Evolutionary conservation across 1,140 invertebrate genomes (phyloP), one percentile per base, ranked within the genome.

Genomic region (Lucilia sericata): DNA sequence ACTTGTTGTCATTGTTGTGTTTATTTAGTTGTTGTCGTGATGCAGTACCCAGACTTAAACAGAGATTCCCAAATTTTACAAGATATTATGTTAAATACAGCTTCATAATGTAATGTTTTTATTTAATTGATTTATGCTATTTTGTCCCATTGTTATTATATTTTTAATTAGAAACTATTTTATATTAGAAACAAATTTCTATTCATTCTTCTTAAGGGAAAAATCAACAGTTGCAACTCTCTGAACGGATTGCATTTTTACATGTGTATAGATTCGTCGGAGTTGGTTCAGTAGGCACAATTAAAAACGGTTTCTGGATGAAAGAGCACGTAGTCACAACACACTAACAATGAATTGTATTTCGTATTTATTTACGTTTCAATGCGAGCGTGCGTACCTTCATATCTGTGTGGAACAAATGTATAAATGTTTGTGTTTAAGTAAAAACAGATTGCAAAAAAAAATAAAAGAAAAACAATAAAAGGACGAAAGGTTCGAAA

Each of bases 261-360:
- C 9, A 25, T 49, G 76, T 80, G 34, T 78, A 14, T 19, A 34
- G 55, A 60, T 60, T 17, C 14, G 55, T 60, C 30, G 10, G 21
- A 42, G 42, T 80, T 80, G 76, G 76, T 80, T 80, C 76, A 80
- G 76, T 80, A 80, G 76, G 76, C 76, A 49, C 76, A 80, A 80
- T 80, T 80, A 80, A 80, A 80, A 80, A 80, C 76, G 76, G 76
- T 80, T 80, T 80, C 76, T 80, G 76, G 76, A 80, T 80, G 76
- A 80, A 80, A 80, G 76, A 49, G 76, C 76, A 80, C 76, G 76
- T 80, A 80, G 76, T 80, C 76, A 80, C 76, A 80, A 49, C 76
- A 80, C 76, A 80, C 76, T 80, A 30, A 49, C 76, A 80, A 80
- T 80, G 76, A 80, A 80, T 80, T 80, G 47, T n/a, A 30, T 8